Conservation (phyloP, 2,113 vertebrate species). For the Dasyprocta punctata region DNA sequence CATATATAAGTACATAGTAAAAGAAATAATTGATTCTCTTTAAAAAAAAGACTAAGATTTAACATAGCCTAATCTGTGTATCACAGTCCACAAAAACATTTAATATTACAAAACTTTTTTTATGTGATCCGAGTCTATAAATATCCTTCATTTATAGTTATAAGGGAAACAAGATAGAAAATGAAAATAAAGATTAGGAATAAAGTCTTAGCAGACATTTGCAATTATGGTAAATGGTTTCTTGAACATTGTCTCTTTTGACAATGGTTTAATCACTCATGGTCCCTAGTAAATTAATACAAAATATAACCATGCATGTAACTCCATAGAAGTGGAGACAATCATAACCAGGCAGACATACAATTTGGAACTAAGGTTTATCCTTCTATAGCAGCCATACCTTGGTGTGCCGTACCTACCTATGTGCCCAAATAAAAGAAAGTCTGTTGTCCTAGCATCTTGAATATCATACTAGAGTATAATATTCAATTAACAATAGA, state of each 20-base stretch:
- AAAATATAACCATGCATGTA: neutral
- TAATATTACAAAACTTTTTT: neutral
- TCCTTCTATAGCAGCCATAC: neutral
- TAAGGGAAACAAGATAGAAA: neutral
- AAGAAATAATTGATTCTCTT: neutral
- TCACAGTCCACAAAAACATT: neutral
- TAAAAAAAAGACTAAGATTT: neutral
- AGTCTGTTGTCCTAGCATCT: neutral
- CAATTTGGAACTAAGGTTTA: neutral
- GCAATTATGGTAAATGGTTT: neutral
- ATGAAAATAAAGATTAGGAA: neutral
- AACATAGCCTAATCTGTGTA: neutral
- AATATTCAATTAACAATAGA: neutral
- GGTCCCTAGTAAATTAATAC: neutral
- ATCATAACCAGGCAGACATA: neutral
- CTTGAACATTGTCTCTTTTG: neutral
- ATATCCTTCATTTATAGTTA: neutral
- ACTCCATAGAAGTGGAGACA: neutral
- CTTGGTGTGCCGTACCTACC: neutral
- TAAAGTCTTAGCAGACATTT: constrained; percentile 20
- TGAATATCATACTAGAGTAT: neutral
- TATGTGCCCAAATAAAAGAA: neutral
- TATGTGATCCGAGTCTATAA: neutral
- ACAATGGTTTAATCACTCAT: neutral
- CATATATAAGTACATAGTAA: neutral